phyloP scores from a whole-genome alignment of 2,888 invertebrate genomes.

The Cosmopolites sordidus region DNA sequence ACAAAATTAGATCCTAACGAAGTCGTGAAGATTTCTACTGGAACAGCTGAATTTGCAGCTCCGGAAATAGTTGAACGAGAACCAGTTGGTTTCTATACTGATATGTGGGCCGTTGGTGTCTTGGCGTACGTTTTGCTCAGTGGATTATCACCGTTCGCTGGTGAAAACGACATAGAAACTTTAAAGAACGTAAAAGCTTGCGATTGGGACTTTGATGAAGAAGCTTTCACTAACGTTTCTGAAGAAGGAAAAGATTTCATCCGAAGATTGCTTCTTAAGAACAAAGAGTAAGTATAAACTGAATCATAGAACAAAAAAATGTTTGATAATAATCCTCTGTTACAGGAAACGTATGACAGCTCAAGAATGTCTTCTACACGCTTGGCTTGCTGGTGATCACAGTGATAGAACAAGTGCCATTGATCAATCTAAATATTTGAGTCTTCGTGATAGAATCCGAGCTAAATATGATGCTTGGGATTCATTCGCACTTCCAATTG shows the following conservation, averaged over 20 bases:
- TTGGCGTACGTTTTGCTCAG: slow-evolving; percentile 97
- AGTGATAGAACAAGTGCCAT: slow-evolving; percentile 72
- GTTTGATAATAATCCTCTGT: slow-evolving; percentile 18
- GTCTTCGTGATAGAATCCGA: slow-evolving; percentile 82
- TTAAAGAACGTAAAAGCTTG: slow-evolving; percentile 97
- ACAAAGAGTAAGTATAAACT: slow-evolving; percentile 73
- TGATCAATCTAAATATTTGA: slow-evolving; percentile 78
- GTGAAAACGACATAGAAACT: slow-evolving; percentile 97
- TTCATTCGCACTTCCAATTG: slow-evolving; percentile 88
- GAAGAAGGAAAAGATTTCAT: slow-evolving; percentile 99
- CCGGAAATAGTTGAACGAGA: slow-evolving; percentile 98
- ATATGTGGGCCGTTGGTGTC: slow-evolving; percentile 99
- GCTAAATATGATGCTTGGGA: slow-evolving; percentile 76
- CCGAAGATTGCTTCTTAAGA: slow-evolving; percentile 81
- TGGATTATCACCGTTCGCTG: slow-evolving; percentile 97
- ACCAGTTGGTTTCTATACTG: slow-evolving; percentile 99
- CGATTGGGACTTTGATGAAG: slow-evolving; percentile 98
- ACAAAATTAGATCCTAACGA: slow-evolving; percentile 97
- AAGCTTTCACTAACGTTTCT: slow-evolving; percentile 90
- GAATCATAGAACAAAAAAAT: not conserved
- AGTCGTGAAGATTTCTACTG: slow-evolving; percentile 97
- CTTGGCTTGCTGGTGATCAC: slow-evolving; percentile 90
- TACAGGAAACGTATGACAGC: slow-evolving; percentile 93
- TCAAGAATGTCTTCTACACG: slow-evolving; percentile 92
- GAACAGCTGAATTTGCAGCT: slow-evolving; percentile 99